A percentile compares a stretch with the other conserved stretches of the same genome.
Conservation (phyloP, 2,797 vertebrate genomes). For the Triplophysa yarkandensis region DNA sequence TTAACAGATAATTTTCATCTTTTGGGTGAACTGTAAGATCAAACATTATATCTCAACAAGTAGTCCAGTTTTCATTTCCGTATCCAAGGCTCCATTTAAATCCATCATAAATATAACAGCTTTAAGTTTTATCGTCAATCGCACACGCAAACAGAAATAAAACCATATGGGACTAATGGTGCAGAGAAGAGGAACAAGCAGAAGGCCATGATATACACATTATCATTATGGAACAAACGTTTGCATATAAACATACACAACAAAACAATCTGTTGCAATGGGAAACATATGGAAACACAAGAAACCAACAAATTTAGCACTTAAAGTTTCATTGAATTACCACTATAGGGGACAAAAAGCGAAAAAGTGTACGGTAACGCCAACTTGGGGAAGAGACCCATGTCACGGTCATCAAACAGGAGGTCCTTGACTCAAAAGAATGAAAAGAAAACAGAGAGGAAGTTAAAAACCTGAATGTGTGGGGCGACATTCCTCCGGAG, state of each 20-base stretch:
- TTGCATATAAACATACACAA: slow-evolving; percentile 29
- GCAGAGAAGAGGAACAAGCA: slow-evolving; percentile 50
- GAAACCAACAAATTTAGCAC: not conserved
- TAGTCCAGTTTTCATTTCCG: too few relatives aligned
- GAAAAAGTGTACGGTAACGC: not conserved
- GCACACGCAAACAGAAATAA: slow-evolving; percentile 46
- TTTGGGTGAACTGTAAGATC: too few relatives aligned
- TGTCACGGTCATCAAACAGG: not conserved
- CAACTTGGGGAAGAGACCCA: not conserved
- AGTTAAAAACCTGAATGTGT: not conserved
- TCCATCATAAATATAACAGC: slow-evolving; percentile 20
- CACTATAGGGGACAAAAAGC: too few relatives aligned
- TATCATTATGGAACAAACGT: slow-evolving; percentile 50
- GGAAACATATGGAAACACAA: slow-evolving; percentile 36
- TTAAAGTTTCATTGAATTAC: slow-evolving; percentile 12
- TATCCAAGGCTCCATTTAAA: not conserved
- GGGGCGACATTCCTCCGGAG: not conserved
- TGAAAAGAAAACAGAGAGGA: not conserved
- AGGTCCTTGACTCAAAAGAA: not conserved
- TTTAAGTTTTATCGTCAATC: slow-evolving; percentile 13
- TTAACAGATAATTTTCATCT: too few relatives aligned
- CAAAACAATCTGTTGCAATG: slow-evolving; percentile 15
- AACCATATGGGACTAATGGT: slow-evolving; percentile 68
- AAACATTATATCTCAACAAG: too few relatives aligned
- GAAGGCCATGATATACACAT: slow-evolving; percentile 53